Evolutionary conservation across 2,113 vertebrate genomes (phyloP).

Genomic region (Nothocercus nigrocapillus): DNA sequence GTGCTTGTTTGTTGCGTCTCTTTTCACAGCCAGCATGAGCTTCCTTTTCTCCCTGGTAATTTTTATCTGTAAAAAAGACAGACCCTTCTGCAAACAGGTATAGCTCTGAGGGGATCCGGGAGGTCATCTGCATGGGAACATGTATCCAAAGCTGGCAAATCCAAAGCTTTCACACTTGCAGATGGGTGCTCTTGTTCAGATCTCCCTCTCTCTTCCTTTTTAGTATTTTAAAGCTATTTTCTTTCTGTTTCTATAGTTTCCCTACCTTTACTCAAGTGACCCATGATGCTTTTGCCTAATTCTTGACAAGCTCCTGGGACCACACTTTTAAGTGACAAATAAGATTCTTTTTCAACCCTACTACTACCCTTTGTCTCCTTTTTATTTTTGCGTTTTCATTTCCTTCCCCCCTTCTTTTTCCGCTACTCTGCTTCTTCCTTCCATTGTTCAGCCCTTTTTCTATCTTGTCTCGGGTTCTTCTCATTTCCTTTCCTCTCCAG

Average conservation of each 20-base stretch:
- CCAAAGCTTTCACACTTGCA: not conserved
- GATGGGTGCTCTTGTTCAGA: not conserved
- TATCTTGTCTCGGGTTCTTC: slow-evolving; percentile 54
- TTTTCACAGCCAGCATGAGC: not conserved
- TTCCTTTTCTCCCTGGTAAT: not conserved
- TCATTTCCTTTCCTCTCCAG: slow-evolving; percentile 57
- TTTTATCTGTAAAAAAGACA: not conserved
- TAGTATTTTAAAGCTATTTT: not conserved
- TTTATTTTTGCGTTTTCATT: slow-evolving; percentile 11
- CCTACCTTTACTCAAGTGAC: not conserved
- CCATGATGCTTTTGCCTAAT: not conserved
- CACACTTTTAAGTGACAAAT: not conserved
- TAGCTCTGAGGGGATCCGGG: not conserved
- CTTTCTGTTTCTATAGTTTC: not conserved
- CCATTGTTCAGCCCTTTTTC: not conserved
- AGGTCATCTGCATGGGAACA: not conserved
- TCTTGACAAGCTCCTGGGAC: not conserved
- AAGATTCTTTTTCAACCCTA: not conserved
- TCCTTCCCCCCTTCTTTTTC: not conserved
- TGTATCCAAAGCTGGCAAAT: too few species aligned
- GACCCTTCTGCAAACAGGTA: not conserved
- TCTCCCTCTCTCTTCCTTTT: not conserved
- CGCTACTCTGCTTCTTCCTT: not conserved
- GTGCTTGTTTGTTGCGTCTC: not conserved
- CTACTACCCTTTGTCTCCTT: not conserved